These are phyloP conservation scores for Hippoglossus stenolepis DNA, from an alignment of 2,113 vertebrate species.

Conservation along the genomic window DNA sequence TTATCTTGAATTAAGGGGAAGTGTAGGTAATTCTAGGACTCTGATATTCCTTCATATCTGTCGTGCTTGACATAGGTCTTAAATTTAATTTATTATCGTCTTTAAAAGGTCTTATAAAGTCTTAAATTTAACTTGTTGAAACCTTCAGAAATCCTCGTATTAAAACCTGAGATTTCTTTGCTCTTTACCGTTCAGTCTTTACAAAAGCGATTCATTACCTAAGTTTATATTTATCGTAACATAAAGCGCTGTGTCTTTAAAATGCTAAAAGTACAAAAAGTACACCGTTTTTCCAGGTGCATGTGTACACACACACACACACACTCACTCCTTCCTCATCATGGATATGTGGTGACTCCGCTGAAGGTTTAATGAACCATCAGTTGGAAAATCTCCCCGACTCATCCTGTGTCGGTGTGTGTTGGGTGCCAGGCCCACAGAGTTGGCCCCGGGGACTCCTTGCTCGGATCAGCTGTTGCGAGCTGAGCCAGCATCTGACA, in stretches of 20 bases:
- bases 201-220: background rate
- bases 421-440: slow-evolving; percentile 60
- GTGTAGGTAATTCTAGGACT: too few species aligned
- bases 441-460: slow-evolving; percentile 60
- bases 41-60: too few species aligned
- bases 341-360: slow-evolving; percentile 41
- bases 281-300: slow-evolving; percentile 17
- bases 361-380: slow-evolving; percentile 61
- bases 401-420: slow-evolving; percentile 57
- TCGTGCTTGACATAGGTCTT: too few species aligned
- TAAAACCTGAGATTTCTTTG: background rate
- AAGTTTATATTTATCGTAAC: background rate
- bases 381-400: slow-evolving; percentile 55
- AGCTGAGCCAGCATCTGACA: slow-evolving; percentile 76
- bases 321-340: background rate
- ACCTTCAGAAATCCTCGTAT: too few species aligned
- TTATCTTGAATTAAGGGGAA: too few species aligned
- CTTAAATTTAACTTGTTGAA: too few species aligned
- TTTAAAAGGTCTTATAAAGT: too few species aligned
- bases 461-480: slow-evolving; percentile 76
- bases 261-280: background rate
- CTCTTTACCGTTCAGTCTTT: background rate
- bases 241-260: background rate
- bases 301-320: slow-evolving; percentile 3
- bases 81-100: too few species aligned